Evolutionary conservation across 2,888 invertebrate species (phyloP), one percentile per base, ranked within the genome.

Genomic region (Machimus rusticus): DNA sequence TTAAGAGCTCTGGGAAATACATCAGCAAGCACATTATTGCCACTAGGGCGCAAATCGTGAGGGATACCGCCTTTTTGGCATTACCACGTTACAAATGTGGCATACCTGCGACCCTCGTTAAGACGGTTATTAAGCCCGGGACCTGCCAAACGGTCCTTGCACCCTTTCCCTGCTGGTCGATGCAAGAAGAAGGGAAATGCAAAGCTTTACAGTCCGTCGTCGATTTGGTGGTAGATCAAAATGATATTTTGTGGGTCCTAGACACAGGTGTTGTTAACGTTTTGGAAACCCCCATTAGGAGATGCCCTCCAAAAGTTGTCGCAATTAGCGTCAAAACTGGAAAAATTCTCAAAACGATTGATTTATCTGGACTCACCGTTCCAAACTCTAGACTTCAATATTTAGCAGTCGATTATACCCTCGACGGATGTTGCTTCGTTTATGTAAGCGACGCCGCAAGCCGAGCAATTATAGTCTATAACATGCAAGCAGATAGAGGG

Each of bases 231-330:
- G 91, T 94, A 37, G 95, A 95, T 89, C 92, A 91, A 66, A 94
- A 95, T 91, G 95, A 95, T 78, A 94, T 95, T 88, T 93, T 96
- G 9, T 96, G 96, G 96, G 94, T 95, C 0, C 92, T 96, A 88
- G 96, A 96, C 90, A 94, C 94, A 14, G 96, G 96, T 16, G 94
- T 96, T 76, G 94, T 95, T 0, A 95, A 96, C 89, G 95, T 95
- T 0, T 90, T 96, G 87, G 94, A 95, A 88, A 93, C 94, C 0
- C 95, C 96, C 0, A 93, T 94, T 5, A 94, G 95, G 86, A 94
- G 94, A 14, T 96, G 96, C 90, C 93, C 95, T 0, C 96, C 96
- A 0, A 96, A 96, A 91, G 94, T 96, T 46, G 93, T 95, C 2
- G 95, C 94, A 37, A 93, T 95, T 90, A 94, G 93, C 88, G 92